These are phyloP conservation scores for Hoplostethus atlanticus DNA, from an alignment of 2,797 vertebrate genomes.

Conservation along the genomic window DNA sequence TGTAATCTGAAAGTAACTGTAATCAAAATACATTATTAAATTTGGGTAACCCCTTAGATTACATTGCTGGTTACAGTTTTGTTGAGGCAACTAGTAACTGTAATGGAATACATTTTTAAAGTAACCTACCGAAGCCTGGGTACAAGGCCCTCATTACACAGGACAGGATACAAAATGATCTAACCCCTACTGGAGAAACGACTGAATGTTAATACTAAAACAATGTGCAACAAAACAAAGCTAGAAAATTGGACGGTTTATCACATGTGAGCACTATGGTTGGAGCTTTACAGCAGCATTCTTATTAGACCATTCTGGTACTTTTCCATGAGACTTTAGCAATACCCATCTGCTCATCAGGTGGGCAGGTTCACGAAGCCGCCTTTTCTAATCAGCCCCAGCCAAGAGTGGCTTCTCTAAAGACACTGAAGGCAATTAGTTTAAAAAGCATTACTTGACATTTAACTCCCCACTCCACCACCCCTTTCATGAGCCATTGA, in stretches of 20 bases:
- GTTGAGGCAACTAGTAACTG: too few species aligned
- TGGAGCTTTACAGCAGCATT: conserved; percentile 20
- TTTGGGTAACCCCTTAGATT: too few species aligned
- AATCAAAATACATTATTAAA: too few species aligned
- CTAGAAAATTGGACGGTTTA: conserved; percentile 20
- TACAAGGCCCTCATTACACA: neutral
- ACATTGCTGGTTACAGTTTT: too few species aligned
- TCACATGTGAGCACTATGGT: conserved; percentile 1
- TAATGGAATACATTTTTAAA: too few species aligned
- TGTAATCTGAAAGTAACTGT: too few species aligned
- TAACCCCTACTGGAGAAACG: neutral
- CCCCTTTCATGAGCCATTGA: conserved; percentile 72
- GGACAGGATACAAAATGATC: neutral
- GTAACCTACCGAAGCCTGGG: too few species aligned
- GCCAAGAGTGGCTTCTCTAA: conserved; percentile 65
- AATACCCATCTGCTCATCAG: conserved; percentile 61
- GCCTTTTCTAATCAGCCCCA: conserved; percentile 68
- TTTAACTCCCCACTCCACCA: conserved; percentile 73
- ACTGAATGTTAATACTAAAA: neutral
- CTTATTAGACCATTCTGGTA: conserved; percentile 28
- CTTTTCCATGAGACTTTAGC: conserved; percentile 37
- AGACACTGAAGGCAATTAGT: conserved; percentile 81
- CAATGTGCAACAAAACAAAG: conserved; percentile 8
- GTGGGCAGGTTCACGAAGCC: conserved; percentile 62
- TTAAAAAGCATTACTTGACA: conserved; percentile 85